Base-by-base conservation (phyloP, 2,797 vertebrate species). In the Pygocentrus nattereri region DNA sequence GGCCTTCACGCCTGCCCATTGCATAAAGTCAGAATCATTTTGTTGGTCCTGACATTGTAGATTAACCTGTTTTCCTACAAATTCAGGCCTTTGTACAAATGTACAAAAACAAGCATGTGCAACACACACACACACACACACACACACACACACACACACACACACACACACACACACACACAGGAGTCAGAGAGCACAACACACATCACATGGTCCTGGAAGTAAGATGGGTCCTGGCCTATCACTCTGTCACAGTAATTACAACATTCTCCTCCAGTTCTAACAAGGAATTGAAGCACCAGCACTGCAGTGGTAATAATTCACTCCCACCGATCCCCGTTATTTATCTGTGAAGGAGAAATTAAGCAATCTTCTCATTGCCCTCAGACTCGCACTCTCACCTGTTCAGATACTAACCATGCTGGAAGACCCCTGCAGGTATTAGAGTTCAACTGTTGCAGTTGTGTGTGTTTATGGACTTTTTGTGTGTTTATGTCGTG, bases 251-350 rank as follows among this genome's bases (percentile, higher is more conserved):
- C 89, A 74, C 86, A 83, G 89, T 93, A 92, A 94, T 93, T 93
- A 92, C 89, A 88, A 84, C 83, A 70, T 90, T 88, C 89, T 90
- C 88, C 90, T 91, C 91, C 92, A 89, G 87, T 92, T 90, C 92
- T 94, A 94, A 94, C 92, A 92, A 94, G 93, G 87, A 92, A 90
- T 89, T 92, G 91, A 92, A 92, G 93, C 92, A 92, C 88, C 90
- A 92, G 86, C 76, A 84, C 91, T 89, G 87, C 84, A 88, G 85
- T 89, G 10, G 19, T 83, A 87, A 85, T 90, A 90, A 87, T 94
- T 91, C 90, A 89, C 70, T 0, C 1, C 54, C 54, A 19, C 25
- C 49, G 65, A 19, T 47, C 65, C 67, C 4, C 5, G 16, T 49
- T 21, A 58, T 58, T n/a, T 62, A 30, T 62, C 59, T 27, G 41